These are phyloP conservation scores for Drosophila funebris DNA, from an alignment of 1,140 invertebrate species.

Conservation along the genomic window DNA sequence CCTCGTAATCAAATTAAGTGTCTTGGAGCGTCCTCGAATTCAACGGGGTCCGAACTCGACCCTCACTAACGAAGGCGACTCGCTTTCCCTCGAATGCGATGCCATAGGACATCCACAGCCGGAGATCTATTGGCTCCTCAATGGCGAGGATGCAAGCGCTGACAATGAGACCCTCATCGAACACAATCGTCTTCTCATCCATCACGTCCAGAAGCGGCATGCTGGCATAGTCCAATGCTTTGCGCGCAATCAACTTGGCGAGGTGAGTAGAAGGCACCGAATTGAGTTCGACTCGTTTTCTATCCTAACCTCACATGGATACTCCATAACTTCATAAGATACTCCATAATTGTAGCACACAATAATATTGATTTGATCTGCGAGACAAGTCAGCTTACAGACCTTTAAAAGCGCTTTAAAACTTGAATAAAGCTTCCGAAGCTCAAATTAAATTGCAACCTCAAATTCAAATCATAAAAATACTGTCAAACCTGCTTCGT, in stretches of 20 bases:
- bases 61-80: conserved; percentile 87
- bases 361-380: too few species aligned
- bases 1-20: conserved; percentile 84
- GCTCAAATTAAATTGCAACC: too few species aligned
- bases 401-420: too few species aligned
- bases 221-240: conserved; percentile 96
- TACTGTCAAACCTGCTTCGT: too few species aligned
- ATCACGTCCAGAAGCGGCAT: conserved; percentile 85
- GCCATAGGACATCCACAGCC: conserved; percentile 90
- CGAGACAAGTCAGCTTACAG: too few species aligned
- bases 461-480: too few species aligned
- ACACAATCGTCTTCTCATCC: conserved; percentile 86
- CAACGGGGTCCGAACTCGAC: conserved; percentile 85
- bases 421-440: too few species aligned
- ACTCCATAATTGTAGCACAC: too few species aligned
- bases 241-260: conserved; percentile 92
- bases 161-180: conserved; percentile 85
- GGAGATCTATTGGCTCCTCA: conserved; percentile 91
- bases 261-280: conserved; percentile 74
- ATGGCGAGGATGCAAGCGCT: conserved; percentile 88
- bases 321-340: too few species aligned
- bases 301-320: too few species aligned
- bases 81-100: conserved; percentile 87
- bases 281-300: too few species aligned
- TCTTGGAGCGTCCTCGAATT: conserved; percentile 87